Evolutionary conservation across 2,797 vertebrate species (phyloP), one percentile per base, ranked within the genome.

Genomic region (Echiichthys vipera): DNA sequence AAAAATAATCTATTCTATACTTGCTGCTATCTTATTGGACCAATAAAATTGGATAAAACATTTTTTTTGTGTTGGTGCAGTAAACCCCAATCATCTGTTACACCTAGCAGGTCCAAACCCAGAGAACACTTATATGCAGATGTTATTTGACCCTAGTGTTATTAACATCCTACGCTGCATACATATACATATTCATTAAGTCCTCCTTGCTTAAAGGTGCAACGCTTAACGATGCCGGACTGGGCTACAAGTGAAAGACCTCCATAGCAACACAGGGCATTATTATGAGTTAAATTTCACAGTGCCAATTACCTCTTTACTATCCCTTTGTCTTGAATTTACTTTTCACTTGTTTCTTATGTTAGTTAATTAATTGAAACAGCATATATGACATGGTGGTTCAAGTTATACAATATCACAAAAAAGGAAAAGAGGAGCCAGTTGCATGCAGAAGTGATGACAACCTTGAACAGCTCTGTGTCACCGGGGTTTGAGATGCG

Each of bases 101-200:
- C 49, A 46, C 30, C 5, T 3, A 42, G 45, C 29, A 56, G 7
- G 63, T 62, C 76, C 14, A 61, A 59, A 62, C 80, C 62, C 62
- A 54, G 36, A 67, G 69, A 87, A 82, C 71, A 81, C 53, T 76
- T 78, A 84, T 67, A 80, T 87, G 80, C 75, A 70, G 84, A 89
- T 77, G 14, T 3, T 42, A 39, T 84, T 74, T 88, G 82, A 88
- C 86, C 86, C 42, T 7, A 18, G 68, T 77, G 32, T 80, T 75
- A 81, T 88, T 84, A 79, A 81, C 71, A 77, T 56, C 32, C 51
- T 46, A 70, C 3, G 12, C 59, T 27, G 14, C 67, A 86, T 85
- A 30, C 62, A 89, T 89, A 86, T 85, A 30, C 62, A 89, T 89
- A 89, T 90, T 88, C 75, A 89, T 85, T 49, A 72, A 64, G 65